A percentile compares a stretch with the other conserved stretches of the same genome.
phyloP scores from a whole-genome alignment of 1,140 invertebrate genomes.

The Drosophila erecta region DNA sequence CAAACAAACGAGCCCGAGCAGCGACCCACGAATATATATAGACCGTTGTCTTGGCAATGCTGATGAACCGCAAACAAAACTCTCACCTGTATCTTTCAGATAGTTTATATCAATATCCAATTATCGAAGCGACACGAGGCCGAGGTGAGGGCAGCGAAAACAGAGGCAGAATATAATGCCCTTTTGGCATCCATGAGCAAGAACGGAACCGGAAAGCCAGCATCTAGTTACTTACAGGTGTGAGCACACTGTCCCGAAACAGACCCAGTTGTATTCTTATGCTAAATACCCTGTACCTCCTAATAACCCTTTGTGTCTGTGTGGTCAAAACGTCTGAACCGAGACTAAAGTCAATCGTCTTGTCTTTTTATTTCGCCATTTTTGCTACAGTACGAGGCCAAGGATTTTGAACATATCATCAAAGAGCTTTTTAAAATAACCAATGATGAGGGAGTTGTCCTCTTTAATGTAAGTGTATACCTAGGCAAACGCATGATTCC shows the following conservation, averaged over 20 bases:
- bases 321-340: constrained; percentile 28
- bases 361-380: constrained; percentile 41
- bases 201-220: not conserved
- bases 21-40: constrained; percentile 16
- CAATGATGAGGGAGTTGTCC: constrained; percentile 49
- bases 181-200: not conserved
- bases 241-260: constrained; percentile 24
- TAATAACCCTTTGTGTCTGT: constrained; percentile 13
- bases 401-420: constrained; percentile 45
- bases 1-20: constrained; percentile 2
- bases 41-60: constrained; percentile 59
- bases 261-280: not conserved
- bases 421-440: constrained; percentile 51
- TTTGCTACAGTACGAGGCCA: constrained; percentile 56
- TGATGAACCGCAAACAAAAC: constrained; percentile 72
- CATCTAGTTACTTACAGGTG: constrained; percentile 25
- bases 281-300: not conserved
- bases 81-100: constrained; percentile 74
- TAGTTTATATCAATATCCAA: constrained; percentile 79
- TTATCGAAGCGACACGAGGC: constrained; percentile 62
- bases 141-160: constrained; percentile 41
- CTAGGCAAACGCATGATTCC: not conserved
- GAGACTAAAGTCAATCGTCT: constrained; percentile 49
- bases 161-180: constrained; percentile 10
- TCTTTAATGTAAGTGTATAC: constrained; percentile 72